Base-by-base conservation (phyloP, 2,797 vertebrate genomes). In the Fratercula arctica region DNA sequence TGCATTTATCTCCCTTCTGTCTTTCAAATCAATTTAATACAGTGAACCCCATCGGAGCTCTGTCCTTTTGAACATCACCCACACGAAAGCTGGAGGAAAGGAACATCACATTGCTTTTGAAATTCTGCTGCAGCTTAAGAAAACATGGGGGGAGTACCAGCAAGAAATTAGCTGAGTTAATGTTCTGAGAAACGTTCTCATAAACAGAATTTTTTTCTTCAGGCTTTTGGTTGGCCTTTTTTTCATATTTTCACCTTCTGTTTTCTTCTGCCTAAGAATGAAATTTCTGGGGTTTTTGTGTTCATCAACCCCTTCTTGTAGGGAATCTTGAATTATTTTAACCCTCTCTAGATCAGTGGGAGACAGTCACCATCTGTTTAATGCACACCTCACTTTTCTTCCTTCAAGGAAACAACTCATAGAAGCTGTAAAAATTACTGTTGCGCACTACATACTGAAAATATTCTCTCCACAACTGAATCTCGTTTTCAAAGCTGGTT, bases 111-210 rank as follows among this genome's bases (percentile, higher is more conserved):
- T 9, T 35, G 10, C 17, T 57, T 84, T 48, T 57, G 29, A 76
- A 92, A 88, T 76, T 86, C 24, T 45, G 16, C 10, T 73, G 31
- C 21, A 69, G 8, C 21, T 63, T 28, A 60, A 69, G 19, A 78
- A 86, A 88, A 57, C 0, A 0, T 37, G 23, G 8, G 23, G 8
- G 15, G 15, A 68, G 10, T 35, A 43, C 4, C 16, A 76, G 35
- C 70, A 85, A 89, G 4, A 77, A 57, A 90, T 85, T 63, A 83
- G 4, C 11, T 16, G 9, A 43, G 20, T 25, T 68, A 60, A 72
- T 60, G 8, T 35, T 69, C 50, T 53, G 26, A 33, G 19, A 89
- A 89, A 85, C 13, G 31, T 26, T 89, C 54, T 53, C 1, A 0
- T 76, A 60, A 37, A 13, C 3, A 9, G 13, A 29, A 2, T 11